Evolutionary conservation across 2,797 vertebrate species (phyloP).

Genomic region (Crax fasciolata): DNA sequence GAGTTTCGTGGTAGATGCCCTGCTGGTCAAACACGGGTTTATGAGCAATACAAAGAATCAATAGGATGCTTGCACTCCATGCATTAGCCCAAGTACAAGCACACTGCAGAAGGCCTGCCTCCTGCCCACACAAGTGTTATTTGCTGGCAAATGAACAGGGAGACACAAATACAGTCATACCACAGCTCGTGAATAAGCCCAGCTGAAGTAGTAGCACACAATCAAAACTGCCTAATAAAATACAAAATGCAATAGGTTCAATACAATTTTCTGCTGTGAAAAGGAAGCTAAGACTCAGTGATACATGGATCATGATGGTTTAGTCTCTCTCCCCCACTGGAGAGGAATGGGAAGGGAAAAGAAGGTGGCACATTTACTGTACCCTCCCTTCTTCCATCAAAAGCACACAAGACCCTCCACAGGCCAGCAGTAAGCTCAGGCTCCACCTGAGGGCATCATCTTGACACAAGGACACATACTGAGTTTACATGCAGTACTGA

Average conservation of each 20-base stretch:
- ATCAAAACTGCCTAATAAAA: not conserved
- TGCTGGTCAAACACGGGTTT: slow-evolving; percentile 30
- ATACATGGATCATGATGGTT: not conserved
- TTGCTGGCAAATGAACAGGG: slow-evolving; percentile 2
- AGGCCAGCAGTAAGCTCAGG: slow-evolving; percentile 19
- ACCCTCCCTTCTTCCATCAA: not conserved
- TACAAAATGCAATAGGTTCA: not conserved
- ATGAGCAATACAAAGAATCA: slow-evolving; percentile 36
- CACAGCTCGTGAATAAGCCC: not conserved
- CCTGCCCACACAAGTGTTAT: not conserved
- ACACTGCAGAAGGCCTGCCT: not conserved
- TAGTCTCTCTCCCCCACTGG: not conserved
- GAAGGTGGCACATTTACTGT: not conserved
- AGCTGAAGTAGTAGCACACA: not conserved
- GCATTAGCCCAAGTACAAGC: not conserved
- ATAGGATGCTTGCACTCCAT: not conserved
- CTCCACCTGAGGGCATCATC: slow-evolving; percentile 40
- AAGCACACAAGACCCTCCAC: not conserved
- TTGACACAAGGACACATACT: not conserved
- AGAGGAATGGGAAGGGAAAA: not conserved
- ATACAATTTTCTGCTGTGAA: not conserved
- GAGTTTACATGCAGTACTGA: not conserved
- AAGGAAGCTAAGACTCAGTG: not conserved
- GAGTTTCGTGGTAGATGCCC: slow-evolving; percentile 47
- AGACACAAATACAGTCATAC: not conserved